Base-by-base conservation (phyloP, 2,797 vertebrate species). In the Limnodromus scolopaceus region DNA sequence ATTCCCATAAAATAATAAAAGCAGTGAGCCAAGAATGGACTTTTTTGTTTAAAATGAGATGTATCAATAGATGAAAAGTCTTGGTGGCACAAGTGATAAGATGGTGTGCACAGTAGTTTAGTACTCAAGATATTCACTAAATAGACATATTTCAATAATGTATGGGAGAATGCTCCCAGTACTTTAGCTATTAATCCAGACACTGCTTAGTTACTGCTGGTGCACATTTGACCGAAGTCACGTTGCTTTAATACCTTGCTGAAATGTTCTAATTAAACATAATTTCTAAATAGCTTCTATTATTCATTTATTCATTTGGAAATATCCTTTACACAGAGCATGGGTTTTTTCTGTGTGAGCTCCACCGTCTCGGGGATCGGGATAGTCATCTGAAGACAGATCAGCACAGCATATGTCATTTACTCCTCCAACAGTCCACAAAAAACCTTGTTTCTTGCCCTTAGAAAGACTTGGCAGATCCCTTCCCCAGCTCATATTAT, bases 1-100 rank as follows among this genome's bases (percentile, higher is more conserved):
- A 76, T 63, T 89, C 63, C 57, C 9, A 4, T 64, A 77, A 95
- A 94, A 91, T 45, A 91, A 79, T 72, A 74, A 88, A 93, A 58
- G 16, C 15, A 76, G 12, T 27, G 43, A 92, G 10, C 34, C 17
- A 55, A 84, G 46, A 93, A 48, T 55, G 25, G 46, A 25, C 7
- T 20, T 54, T 43, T 87, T 74, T 68, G 38, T 88, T 95, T 82
- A 45, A 89, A 66, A 82, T 66, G 0, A 82, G 13, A 38, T 61
- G 2, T 39, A 92, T 24, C 23, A 58, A 28, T 36, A 82, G 30
- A 76, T 55, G 41, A 84, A 90, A 89, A 86, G 43, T 66, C 30
- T 84, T 49, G 20, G 12, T 79, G 45, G n/a, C 22, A 64, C 6
- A 58, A 58, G 16, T 36, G 30, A 39, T 86, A 88, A 81, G 45